A percentile compares a stretch with the other conserved stretches of the same genome.
phyloP scores from a whole-genome alignment of 2,888 invertebrate species.

The Thera britannica region DNA sequence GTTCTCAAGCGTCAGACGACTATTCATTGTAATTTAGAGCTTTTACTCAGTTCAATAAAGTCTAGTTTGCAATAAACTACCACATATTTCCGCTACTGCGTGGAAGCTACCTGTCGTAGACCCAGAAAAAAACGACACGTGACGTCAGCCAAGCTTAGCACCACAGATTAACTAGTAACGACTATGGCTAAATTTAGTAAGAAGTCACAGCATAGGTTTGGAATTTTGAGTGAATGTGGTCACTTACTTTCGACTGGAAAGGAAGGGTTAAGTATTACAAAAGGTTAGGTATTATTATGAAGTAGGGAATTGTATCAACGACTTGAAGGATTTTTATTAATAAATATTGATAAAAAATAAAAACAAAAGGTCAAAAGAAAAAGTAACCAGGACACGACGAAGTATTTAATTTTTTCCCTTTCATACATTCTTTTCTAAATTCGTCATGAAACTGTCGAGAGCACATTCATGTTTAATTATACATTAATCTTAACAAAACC shows the following conservation, averaged over 20 bases:
- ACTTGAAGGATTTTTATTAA: neutral
- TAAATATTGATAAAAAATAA: conserved; percentile 6
- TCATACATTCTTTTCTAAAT: conserved; percentile 84
- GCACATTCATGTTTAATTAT: conserved; percentile 82
- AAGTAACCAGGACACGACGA: conserved; percentile 81
- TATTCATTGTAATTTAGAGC: conserved; percentile 1
- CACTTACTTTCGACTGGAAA: neutral
- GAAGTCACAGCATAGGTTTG: neutral
- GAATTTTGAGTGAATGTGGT: neutral
- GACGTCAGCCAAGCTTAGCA: conserved; percentile 4
- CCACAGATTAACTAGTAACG: conserved; percentile 17
- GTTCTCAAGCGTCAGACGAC: neutral
- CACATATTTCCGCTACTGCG: conserved; percentile 8
- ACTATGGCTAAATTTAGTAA: neutral
- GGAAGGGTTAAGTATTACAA: neutral
- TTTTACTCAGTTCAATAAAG: neutral
- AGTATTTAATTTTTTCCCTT: conserved; percentile 83
- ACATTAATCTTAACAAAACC: conserved; percentile 82
- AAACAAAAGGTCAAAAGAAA: conserved; percentile 56
- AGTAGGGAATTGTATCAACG: neutral
- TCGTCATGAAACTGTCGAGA: conserved; percentile 84
- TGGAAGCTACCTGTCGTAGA: conserved; percentile 20
- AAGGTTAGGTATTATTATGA: neutral
- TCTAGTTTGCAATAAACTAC: conserved; percentile 7
- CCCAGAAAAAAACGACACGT: conserved; percentile 19